These are phyloP conservation scores for Brachirus orientalis DNA, from an alignment of 2,113 vertebrate species.

Conservation along the genomic window DNA sequence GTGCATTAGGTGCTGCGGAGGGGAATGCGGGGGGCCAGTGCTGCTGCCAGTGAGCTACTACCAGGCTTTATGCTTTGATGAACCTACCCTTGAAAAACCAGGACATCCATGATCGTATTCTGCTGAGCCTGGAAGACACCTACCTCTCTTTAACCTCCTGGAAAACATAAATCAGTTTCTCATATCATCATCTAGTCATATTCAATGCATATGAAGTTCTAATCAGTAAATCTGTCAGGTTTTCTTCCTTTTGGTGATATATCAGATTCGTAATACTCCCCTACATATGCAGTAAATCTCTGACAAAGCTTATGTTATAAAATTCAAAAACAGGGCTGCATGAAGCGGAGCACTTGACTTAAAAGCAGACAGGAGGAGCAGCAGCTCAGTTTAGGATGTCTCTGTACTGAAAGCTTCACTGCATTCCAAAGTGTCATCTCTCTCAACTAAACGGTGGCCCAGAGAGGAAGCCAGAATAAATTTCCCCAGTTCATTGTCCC, in stretches of 20 bases:
- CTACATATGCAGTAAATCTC: slow-evolving; percentile 73
- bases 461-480: slow-evolving; percentile 67
- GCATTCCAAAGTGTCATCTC: slow-evolving; percentile 52
- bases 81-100: slow-evolving; percentile 79
- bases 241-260: slow-evolving; percentile 66
- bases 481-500: slow-evolving; percentile 71
- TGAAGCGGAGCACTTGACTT: slow-evolving; percentile 53
- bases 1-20: slow-evolving; percentile 64
- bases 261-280: slow-evolving; percentile 74
- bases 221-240: slow-evolving; percentile 80
- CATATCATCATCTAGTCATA: slow-evolving; percentile 80
- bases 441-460: slow-evolving; percentile 40
- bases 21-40: slow-evolving; percentile 59
- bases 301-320: slow-evolving; percentile 57
- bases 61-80: slow-evolving; percentile 74
- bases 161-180: slow-evolving; percentile 82
- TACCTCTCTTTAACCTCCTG: slow-evolving; percentile 68
- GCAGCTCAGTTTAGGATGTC: slow-evolving; percentile 37
- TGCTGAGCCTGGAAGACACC: slow-evolving; percentile 47
- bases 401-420: slow-evolving; percentile 36
- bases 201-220: slow-evolving; percentile 78
- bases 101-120: slow-evolving; percentile 65
- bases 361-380: slow-evolving; percentile 36
- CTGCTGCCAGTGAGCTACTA: slow-evolving; percentile 60
- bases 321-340: slow-evolving; percentile 32